Evolutionary conservation across 2,888 invertebrate genomes (phyloP).

Genomic region (Zygogramma bicolorata): DNA sequence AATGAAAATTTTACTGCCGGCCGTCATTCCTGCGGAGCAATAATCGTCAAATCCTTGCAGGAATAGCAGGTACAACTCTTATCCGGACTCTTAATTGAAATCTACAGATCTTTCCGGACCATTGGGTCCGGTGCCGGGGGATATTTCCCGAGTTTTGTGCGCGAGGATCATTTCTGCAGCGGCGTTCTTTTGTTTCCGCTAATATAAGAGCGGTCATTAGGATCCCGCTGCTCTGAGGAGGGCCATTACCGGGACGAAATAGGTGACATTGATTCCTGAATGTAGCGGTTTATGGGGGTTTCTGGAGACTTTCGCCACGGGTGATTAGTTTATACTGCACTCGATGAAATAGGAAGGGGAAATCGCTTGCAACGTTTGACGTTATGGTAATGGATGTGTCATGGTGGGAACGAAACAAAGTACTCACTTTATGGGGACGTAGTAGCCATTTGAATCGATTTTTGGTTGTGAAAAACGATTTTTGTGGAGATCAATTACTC

Average conservation of each 20-base stretch:
- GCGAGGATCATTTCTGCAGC: slow-evolving; percentile 43
- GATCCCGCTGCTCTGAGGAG: neutral
- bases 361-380: neutral
- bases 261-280: neutral
- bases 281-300: neutral
- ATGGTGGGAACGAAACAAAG: too few relatives aligned
- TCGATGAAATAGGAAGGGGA: neutral
- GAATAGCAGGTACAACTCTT: slow-evolving; percentile 50
- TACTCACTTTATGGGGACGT: too few relatives aligned
- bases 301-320: neutral
- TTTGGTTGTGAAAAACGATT: too few relatives aligned
- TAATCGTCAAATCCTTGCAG: slow-evolving; percentile 60
- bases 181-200: slow-evolving; percentile 44
- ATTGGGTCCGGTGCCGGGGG: slow-evolving; percentile 52
- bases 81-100: slow-evolving; percentile 59
- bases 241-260: slow-evolving; percentile 2
- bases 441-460: too few relatives aligned
- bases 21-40: slow-evolving; percentile 53
- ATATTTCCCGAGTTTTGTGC: slow-evolving; percentile 53
- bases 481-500: too few relatives aligned
- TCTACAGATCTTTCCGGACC: slow-evolving; percentile 58
- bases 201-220: slow-evolving; percentile 25
- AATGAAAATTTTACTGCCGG: slow-evolving; percentile 55
- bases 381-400: neutral
- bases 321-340: slow-evolving; percentile 1